Evolutionary conservation across 2,888 invertebrate genomes (phyloP).

Genomic region (Acholoe squamosa): DNA sequence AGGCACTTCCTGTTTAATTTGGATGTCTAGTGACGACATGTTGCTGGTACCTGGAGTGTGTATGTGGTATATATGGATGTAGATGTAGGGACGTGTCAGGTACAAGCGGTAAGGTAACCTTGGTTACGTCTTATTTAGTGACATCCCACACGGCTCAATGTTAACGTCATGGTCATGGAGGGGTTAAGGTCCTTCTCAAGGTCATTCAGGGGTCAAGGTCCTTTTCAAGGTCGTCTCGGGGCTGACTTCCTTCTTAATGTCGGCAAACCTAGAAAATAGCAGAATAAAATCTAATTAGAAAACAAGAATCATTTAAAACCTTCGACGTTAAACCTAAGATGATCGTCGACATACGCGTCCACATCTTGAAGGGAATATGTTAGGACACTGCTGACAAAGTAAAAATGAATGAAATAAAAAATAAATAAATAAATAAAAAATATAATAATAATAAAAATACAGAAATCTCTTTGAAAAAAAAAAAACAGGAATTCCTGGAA

Average conservation of each 20-base stretch:
- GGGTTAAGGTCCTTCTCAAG: neutral
- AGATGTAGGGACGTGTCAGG: neutral
- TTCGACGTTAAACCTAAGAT: no score
- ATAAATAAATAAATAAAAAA: no score
- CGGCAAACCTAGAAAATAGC: neutral
- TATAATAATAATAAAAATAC: no score
- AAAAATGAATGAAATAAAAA: no score
- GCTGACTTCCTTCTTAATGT: neutral
- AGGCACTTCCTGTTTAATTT: conserved; percentile 63
- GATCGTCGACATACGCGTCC: no score
- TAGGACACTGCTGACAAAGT: no score
- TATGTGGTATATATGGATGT: neutral
- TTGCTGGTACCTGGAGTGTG: neutral
- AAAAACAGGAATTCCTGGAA: no score
- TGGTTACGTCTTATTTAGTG: neutral
- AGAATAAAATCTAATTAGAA: neutral
- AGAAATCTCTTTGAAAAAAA: no score
- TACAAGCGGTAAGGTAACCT: neutral
- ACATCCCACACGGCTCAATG: no score
- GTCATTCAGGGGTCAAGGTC: neutral
- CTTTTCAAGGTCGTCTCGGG: neutral
- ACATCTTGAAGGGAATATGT: no score
- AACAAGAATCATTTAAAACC: no score
- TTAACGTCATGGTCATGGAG: neutral
- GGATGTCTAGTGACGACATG: conserved; percentile 49